Conservation (phyloP, 2,888 invertebrate species). For the Ptilodon capucinus region DNA sequence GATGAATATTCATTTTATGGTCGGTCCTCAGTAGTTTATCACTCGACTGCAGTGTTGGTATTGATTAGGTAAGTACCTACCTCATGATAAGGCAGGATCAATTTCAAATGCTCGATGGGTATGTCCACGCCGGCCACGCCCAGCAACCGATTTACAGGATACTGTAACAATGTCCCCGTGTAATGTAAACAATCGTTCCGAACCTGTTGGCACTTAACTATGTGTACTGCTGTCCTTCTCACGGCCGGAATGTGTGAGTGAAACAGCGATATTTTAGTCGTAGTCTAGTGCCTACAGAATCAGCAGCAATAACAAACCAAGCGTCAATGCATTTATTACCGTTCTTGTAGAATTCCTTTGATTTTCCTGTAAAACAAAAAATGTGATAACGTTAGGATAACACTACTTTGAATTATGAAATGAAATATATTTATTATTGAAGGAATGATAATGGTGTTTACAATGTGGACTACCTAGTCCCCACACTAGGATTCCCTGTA, state of each 20-base stretch:
- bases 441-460: no score
- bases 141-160: slow-evolving; percentile 68
- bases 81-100: slow-evolving; percentile 68
- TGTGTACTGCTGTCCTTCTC: no score
- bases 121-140: slow-evolving; percentile 76
- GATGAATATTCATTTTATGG: no score
- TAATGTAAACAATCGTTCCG: no score
- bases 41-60: background rate
- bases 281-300: no score
- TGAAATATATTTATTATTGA: background rate
- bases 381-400: slow-evolving; percentile 1
- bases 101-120: slow-evolving; percentile 68
- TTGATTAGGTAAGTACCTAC: slow-evolving; percentile 43
- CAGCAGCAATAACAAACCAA: background rate
- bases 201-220: no score
- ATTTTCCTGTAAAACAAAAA: slow-evolving; percentile 62
- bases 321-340: slow-evolving; percentile 40
- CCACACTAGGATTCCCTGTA: no score
- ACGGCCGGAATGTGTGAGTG: no score
- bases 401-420: background rate
- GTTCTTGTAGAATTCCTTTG: slow-evolving; percentile 68
- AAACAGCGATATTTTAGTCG: no score
- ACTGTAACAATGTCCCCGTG: slow-evolving; percentile 52
- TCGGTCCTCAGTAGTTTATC: no score
- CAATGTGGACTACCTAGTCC: no score